Evolutionary conservation across 2,888 invertebrate genomes (phyloP).

Genomic region (Platerodrilus igneus): DNA sequence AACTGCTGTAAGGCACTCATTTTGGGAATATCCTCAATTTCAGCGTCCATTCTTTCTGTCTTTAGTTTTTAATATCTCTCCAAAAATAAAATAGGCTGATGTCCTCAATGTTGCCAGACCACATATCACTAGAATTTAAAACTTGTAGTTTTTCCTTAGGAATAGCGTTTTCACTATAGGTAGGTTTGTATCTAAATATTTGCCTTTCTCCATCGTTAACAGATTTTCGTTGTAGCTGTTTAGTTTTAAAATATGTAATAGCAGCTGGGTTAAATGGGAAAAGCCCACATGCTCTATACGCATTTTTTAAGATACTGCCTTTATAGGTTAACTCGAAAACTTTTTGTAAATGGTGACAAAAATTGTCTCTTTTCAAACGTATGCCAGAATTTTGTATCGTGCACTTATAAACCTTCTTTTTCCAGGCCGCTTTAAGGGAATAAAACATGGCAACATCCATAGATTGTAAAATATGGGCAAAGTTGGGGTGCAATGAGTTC

Average conservation of each 20-base stretch:
- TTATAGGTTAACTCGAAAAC: conserved; percentile 21
- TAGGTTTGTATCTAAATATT: neutral
- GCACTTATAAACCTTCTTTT: conserved; percentile 16
- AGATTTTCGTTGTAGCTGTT: conserved; percentile 1
- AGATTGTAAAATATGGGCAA: conserved; percentile 35
- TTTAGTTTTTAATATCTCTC: no score
- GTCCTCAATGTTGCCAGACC: conserved; percentile 4
- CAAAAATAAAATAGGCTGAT: conserved; percentile 7
- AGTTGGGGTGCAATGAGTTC: conserved; percentile 35
- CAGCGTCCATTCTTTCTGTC: conserved; percentile 2
- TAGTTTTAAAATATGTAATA: conserved; percentile 10
- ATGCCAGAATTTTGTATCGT: conserved; percentile 9
- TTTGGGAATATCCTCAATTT: conserved; percentile 6
- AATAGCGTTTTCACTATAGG: no score
- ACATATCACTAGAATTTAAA: conserved; percentile 1
- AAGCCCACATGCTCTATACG: conserved; percentile 7
- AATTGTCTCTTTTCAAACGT: conserved; percentile 26
- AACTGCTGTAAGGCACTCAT: neutral
- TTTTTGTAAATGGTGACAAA: conserved; percentile 22
- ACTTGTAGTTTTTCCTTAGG: neutral
- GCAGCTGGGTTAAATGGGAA: conserved; percentile 6
- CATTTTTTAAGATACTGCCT: no score
- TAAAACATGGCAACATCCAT: conserved; percentile 1
- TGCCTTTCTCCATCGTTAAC: neutral
- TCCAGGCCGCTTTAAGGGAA: conserved; percentile 32